A percentile compares a stretch with the other conserved stretches of the same genome.
Evolutionary conservation across 2,113 vertebrate genomes (phyloP).

Genomic region (Grallaria varia): DNA sequence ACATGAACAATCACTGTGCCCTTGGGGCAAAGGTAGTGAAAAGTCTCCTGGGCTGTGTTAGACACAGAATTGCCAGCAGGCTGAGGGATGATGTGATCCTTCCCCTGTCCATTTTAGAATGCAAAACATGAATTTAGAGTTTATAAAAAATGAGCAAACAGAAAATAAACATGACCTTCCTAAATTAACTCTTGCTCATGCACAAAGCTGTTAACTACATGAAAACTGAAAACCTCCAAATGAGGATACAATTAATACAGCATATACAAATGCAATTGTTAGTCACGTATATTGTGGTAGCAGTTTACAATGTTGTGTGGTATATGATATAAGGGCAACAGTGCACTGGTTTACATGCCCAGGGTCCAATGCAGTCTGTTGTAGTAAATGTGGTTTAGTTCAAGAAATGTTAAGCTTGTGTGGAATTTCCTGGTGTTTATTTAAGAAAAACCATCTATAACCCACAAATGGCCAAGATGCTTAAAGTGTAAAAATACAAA

Average conservation of each 20-base stretch:
- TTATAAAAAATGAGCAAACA: not conserved
- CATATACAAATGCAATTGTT: not conserved
- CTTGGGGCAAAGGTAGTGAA: rapidly evolving
- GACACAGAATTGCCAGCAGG: not conserved
- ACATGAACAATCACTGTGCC: not conserved
- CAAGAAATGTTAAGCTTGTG: not conserved
- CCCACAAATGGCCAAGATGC: not conserved
- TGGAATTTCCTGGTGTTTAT: conserved; percentile 37
- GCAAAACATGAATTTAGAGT: not conserved
- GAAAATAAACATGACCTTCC: not conserved
- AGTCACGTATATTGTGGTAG: not conserved
- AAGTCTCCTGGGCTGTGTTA: not conserved
- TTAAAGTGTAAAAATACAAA: not conserved
- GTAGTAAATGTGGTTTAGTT: not conserved
- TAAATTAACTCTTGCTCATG: not conserved
- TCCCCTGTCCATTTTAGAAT: not conserved
- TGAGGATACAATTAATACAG: not conserved
- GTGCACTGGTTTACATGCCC: not conserved
- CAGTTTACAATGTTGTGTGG: not conserved
- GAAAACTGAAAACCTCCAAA: not conserved
- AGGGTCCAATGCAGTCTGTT: not conserved
- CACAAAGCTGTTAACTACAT: not conserved
- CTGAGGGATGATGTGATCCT: not conserved
- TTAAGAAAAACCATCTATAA: not conserved
- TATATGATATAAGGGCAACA: not conserved